Evolutionary conservation across 1,140 invertebrate genomes (phyloP), one percentile per base, ranked within the genome.

Genomic region (Neomicropteryx cornuta): DNA sequence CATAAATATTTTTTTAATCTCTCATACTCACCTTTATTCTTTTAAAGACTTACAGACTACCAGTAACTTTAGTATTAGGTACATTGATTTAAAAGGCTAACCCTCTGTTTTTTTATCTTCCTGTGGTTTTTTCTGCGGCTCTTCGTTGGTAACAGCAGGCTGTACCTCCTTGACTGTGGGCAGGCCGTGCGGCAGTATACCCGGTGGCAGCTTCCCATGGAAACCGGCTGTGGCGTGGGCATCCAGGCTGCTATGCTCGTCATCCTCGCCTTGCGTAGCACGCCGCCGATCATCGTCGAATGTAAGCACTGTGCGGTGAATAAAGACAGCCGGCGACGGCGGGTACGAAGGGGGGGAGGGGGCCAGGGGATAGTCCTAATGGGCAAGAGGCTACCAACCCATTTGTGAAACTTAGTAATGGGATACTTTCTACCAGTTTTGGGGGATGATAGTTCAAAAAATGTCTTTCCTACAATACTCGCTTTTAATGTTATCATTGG

Each of bases 241-340:
- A 4, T 28, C 43, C 11, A 79, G 77, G 56, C 81, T 61, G 44
- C 85, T 86, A 52, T 80, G 84, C 52, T 93, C 90, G 65, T 92
- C 89, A 58, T 95, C 90, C 71, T 95, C 92, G 74, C 87, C 88
- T 84, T 88, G 88, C 68, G 80, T 62, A 38, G 56, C 61, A 37
- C 32, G 33, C 16, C 38, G 33, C 51, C 47, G 59, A 52, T 64
- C 79, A 76, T 95, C 90, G 77, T 89, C 88, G 88, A 91, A 97
- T 76, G 92, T 94, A 79, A 97, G 87, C 87, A 96, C 92, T 97
- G 79, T 81, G 71, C 71, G 84, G 84, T 85, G 81, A 88, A 87
- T 87, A 87, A 87, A 79, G 70, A 66, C 61, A 62, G 60, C 59
- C 61, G 59, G 60, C 53, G 46, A 53, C 47, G 46, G n/a, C n/a